A percentile compares a stretch with the other conserved stretches of the same genome.
phyloP scores from a whole-genome alignment of 1,140 invertebrate species.

The Nasonia vitripennis region DNA sequence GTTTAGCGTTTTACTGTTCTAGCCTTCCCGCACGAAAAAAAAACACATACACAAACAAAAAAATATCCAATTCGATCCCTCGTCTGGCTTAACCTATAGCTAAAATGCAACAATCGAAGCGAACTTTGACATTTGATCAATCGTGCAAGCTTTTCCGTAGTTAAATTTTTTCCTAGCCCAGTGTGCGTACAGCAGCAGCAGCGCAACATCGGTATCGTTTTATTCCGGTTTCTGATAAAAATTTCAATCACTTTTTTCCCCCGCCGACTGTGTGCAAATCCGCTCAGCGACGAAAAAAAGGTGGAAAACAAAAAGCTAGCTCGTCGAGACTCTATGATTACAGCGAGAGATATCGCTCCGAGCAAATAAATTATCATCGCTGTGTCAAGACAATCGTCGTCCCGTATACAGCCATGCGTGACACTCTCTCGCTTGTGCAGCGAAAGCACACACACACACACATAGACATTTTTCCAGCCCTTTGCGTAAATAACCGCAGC shows the following conservation, averaged over 20 bases:
- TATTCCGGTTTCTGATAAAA: not conserved
- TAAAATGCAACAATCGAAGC: not conserved
- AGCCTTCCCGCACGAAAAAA: not conserved
- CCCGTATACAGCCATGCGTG: not conserved
- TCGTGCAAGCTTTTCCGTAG: not conserved
- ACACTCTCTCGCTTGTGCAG: not conserved
- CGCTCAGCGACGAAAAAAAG: not conserved
- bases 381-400: slow-evolving; percentile 23
- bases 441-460: not conserved
- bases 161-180: not conserved
- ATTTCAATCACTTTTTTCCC: not conserved
- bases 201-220: not conserved
- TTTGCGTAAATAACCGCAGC: slow-evolving; percentile 69
- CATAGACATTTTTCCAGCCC: slow-evolving; percentile 18
- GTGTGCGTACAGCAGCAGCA: not conserved
- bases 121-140: not conserved
- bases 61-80: not conserved
- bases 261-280: not conserved
- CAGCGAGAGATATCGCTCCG: not conserved
- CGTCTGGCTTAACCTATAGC: not conserved
- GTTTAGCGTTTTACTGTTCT: not conserved
- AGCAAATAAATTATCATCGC: not conserved
- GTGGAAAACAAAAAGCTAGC: not conserved
- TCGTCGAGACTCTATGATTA: not conserved
- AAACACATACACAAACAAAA: not conserved